Base-by-base conservation (phyloP, 2,888 invertebrate genomes). In the Peribatodes rhomboidaria region DNA sequence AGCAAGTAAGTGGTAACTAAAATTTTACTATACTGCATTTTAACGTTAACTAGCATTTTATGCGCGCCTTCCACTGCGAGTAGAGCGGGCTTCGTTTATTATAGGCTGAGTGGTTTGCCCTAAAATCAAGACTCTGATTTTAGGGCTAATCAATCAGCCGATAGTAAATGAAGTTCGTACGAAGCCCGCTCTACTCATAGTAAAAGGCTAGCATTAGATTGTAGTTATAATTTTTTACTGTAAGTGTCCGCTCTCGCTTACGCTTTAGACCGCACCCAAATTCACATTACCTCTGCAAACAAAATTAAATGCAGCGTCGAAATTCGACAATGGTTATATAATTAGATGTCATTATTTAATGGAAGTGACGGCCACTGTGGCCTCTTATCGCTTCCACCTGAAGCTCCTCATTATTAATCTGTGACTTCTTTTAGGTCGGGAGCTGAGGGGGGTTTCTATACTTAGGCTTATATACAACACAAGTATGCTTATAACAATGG, bases 301-400 rank as follows among this genome's bases (percentile, higher is more conserved):
- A 86, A 85, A 90, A 88, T 89, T 87, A 86, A 89, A 89, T 87
- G 88, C 90, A 90, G 81, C 83, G 80, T 72, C 80, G 80, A 85
- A 86, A 85, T 83, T 83, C 79, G 81, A 91, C 91, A 89, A 90
- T 84, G 84, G 82, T 76, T 68, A 80, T 83, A 83, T 92, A 90
- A 91, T 92, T 90, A 90, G 86, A 88, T 80, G 84, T 85, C 87
- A 89, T 89, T 86, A 88, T 89, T 88, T 82, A 87, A 82, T 79
- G 81, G 66, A 78, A 78, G 71, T 68, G 78, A 79, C 76, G 72
- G 65, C 61, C 81, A 80, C 83, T 81, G 67, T 52, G 62, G 65
- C 63, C 81, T 80, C 83, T 83, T 83, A 73, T 82, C 78, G 75
- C 74, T 65, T 76, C 80, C 79, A 85, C 86, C 81, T 84, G 82